Percentiles rank a stretch among this genome's conserved stretches.
These are phyloP conservation scores for Geopemphigus sp. DNA, from an alignment of 1,140 invertebrate species.

Conservation along the genomic window DNA sequence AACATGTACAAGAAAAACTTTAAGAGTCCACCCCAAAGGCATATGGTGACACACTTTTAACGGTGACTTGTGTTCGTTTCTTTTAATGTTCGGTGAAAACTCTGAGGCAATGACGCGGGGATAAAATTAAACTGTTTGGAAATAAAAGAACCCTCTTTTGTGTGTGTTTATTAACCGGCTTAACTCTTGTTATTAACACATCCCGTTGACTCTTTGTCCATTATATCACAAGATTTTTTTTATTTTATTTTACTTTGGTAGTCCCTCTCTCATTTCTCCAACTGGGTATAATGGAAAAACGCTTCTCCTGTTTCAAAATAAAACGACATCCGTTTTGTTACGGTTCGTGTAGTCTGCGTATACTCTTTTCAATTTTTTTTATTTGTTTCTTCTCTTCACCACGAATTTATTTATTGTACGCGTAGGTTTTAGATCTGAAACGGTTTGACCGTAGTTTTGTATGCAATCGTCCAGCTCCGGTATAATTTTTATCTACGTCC, in stretches of 20 bases:
- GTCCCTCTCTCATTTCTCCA: slow-evolving; percentile 13
- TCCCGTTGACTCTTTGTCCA: slow-evolving; percentile 46
- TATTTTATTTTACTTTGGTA: slow-evolving; percentile 13
- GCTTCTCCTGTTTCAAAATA: slow-evolving; percentile 46
- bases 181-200: slow-evolving; percentile 49
- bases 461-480: not conserved
- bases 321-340: slow-evolving; percentile 49
- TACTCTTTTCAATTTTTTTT: slow-evolving; percentile 18
- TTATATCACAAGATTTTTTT: slow-evolving; percentile 36
- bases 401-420: slow-evolving; percentile 27
- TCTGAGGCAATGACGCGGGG: not conserved
- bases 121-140: slow-evolving; percentile 43
- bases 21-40: not conserved
- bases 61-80: slow-evolving; percentile 16
- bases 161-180: slow-evolving; percentile 47
- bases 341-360: slow-evolving; percentile 40
- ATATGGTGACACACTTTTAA: slow-evolving; percentile 35
- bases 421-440: slow-evolving; percentile 25
- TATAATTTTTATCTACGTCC: slow-evolving; percentile 24
- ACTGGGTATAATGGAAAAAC: slow-evolving; percentile 31
- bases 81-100: slow-evolving; percentile 21
- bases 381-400: slow-evolving; percentile 22
- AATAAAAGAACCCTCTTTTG: slow-evolving; percentile 47
- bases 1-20: not conserved
- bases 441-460: slow-evolving; percentile 29